phyloP scores from a whole-genome alignment of 1,140 invertebrate species.

The Lepidurus arcticus region DNA sequence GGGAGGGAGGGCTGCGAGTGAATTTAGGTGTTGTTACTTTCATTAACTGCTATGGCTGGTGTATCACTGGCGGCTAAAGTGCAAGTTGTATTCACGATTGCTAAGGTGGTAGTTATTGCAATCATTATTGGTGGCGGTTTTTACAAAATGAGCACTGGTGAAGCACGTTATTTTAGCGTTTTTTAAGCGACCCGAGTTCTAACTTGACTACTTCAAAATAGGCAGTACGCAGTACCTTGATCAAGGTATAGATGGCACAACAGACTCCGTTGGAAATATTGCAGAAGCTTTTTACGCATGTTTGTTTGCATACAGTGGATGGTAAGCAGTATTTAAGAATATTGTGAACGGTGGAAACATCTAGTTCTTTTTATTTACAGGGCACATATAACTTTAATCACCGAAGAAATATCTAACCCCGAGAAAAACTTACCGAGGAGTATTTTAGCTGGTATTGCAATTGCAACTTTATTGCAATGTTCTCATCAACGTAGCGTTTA shows the following conservation, averaged over 20 bases:
- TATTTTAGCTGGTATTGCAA: conserved; percentile 55
- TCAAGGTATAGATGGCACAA: conserved; percentile 45
- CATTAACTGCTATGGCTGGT: conserved; percentile 47
- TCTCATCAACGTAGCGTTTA: conserved; percentile 57
- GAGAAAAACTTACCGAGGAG: conserved; percentile 58
- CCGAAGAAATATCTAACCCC: conserved; percentile 62
- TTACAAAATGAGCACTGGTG: conserved; percentile 41
- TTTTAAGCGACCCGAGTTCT: background rate
- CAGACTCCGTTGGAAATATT: conserved; percentile 43
- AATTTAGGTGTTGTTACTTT: conserved; percentile 44
- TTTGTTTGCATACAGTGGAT: conserved; percentile 51
- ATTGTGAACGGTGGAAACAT: background rate
- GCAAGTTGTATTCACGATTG: conserved; percentile 47
- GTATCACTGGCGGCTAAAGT: conserved; percentile 47
- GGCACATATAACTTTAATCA: conserved; percentile 61
- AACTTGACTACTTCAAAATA: background rate
- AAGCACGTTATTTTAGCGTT: conserved; percentile 37
- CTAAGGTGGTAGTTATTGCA: conserved; percentile 46
- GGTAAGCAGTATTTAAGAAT: conserved; percentile 38
- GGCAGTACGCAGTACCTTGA: conserved; percentile 43
- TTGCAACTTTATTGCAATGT: conserved; percentile 57
- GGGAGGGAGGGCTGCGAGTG: too few species aligned
- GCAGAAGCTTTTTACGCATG: conserved; percentile 52
- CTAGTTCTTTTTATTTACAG: conserved; percentile 37
- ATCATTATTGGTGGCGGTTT: conserved; percentile 47